Base-by-base conservation (phyloP, 2,113 vertebrate species). In the Xenopus laevis region DNA sequence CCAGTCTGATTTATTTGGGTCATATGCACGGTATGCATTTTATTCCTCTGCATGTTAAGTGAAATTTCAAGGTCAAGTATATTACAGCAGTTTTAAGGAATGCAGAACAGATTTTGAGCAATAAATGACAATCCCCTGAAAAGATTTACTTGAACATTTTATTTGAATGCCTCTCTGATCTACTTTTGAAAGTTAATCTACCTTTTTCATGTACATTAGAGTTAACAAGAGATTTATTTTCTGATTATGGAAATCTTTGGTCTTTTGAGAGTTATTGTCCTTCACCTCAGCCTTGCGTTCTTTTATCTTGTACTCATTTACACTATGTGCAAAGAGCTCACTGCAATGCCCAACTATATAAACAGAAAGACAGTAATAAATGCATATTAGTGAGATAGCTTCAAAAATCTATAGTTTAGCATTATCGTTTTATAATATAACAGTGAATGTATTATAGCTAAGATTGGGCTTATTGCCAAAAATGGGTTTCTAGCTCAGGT, bases 81-180 rank as follows among this genome's bases (percentile, higher is more conserved):
- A 57, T 77, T 63, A 44, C 30, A 60, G 45, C 9, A 2, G 13
- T 33, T 78, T 71, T 71, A 78, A 27, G 16, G 66, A 11, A 68
- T 33, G 20, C 62, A 18, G 18, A 71, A 71, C 27, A 71, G 40
- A 63, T 33, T 33, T 21, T 16, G 3, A 4, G 12, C 68, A 52
- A 65, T 58, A 82, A 62, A 77, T 5, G 16, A 57, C 0, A 0
- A 61, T 40, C 10, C 53, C 20, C 10, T 4, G 68, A 71, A 21
- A 73, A 80, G 18, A 77, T 79, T 68, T 77, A 81, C 68, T 62
- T 58, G 67, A 77, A 10, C 15, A 20, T 71, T 73, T 55, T 46
- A 17, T 71, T 62, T 17, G 75, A 79, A 73, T 40, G 27, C 5
- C 44, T 79, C 61, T 27, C 9, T 57, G 77, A 63, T 78, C 72